Percentiles rank a stretch among this genome's conserved stretches.
Evolutionary conservation across 2,797 vertebrate genomes (phyloP).

Genomic region (Pipistrellus nathusii): DNA sequence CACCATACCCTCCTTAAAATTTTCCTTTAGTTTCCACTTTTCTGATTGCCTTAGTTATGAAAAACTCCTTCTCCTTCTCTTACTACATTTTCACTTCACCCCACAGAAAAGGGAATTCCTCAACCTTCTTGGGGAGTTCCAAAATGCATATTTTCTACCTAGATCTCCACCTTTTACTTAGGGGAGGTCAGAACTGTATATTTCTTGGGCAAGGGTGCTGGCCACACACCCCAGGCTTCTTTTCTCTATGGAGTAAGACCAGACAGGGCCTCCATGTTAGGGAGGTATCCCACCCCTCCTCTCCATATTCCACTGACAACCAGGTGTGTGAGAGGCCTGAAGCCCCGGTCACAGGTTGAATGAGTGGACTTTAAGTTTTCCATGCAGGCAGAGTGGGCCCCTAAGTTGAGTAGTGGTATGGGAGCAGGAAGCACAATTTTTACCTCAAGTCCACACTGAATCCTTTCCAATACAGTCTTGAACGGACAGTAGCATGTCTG

Average conservation of each 20-base stretch:
- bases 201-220: neutral
- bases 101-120: neutral
- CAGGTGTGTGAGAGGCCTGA: neutral
- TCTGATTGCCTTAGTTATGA: neutral
- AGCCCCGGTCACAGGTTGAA: neutral
- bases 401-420: neutral
- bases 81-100: neutral
- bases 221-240: neutral
- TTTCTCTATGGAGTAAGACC: neutral
- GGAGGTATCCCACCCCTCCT: neutral
- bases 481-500: neutral
- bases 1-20: neutral
- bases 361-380: neutral
- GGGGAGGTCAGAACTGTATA: neutral
- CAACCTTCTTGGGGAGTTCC: neutral
- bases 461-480: conserved; percentile 30
- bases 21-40: neutral
- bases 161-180: neutral
- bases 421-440: neutral
- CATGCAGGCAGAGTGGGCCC: neutral
- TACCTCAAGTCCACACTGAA: neutral
- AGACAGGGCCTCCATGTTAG: neutral
- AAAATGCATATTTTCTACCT: neutral
- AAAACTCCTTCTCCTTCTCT: neutral
- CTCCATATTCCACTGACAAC: neutral